Evolutionary conservation across 1,140 invertebrate genomes (phyloP), one percentile per base, ranked within the genome.

Genomic region (Cyclina sinensis): DNA sequence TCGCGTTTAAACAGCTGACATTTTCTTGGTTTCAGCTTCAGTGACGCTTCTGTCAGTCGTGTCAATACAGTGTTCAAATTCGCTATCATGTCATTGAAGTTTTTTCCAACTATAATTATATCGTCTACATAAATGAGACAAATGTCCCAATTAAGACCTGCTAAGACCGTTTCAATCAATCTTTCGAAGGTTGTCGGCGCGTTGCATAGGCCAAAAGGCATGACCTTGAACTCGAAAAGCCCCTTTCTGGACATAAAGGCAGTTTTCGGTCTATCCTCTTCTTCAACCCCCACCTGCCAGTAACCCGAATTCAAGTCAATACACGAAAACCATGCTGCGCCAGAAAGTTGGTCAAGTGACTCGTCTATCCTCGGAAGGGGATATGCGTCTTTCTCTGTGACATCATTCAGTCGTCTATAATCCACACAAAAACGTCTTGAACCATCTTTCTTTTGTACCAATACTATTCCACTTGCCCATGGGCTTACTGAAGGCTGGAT

Each of bases 401-500:
- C 76, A 12, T 81, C 78, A 73, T 82, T 81, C n/a, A 88, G 30
- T 27, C 78, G 76, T 5, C n/a, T n/a, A n/a, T n/a, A n/a, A n/a
- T n/a, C n/a, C n/a, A n/a, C n/a, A n/a, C n/a, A n/a, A n/a, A n/a
- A 68, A 7, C 76, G 1, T 16, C 37, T 81, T 21, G 59, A 73
- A 18, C 32, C 80, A 39, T 89, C 87, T n/a, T 84, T n/a, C n/a
- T n/a, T n/a, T n/a, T n/a, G n/a, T n/a, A n/a, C 87, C 32, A 37
- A 48, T 21, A 80, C 32, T 57, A 80, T 57, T 59, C 32, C 27
- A 1, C 11, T 11, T n/a, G 27, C 30, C 78, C 78, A 80, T 11
- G n/a, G 24, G n/a, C 78, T 80, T n/a, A n/a, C n/a, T n/a, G n/a
- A n/a, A n/a, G n/a, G n/a, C n/a, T n/a, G n/a, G n/a, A n/a, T n/a